Base-by-base conservation (phyloP, 2,113 vertebrate genomes). In the Malurus melanocephalus region DNA sequence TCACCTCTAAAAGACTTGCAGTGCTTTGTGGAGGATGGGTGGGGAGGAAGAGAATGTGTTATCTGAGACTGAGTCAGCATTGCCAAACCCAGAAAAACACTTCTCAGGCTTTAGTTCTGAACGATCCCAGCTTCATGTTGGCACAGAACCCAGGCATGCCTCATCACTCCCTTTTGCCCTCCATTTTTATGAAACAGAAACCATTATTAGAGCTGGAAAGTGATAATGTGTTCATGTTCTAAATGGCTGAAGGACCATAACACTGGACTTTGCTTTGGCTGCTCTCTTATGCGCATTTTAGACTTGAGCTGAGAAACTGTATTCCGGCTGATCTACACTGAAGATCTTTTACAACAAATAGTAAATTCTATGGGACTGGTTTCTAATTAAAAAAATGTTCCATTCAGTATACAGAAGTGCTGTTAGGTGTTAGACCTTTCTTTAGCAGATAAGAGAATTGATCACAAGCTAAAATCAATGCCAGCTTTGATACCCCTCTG, bases 71-170 rank as follows among this genome's bases (percentile, higher is more conserved):
- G 81, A 81, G 51, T 85, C 57, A 87, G 46, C 53, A 26, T 26
- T 90, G 71, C 75, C 71, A 88, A 92, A 84, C n/a, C 40, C 66
- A 75, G 78, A 56, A 71, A 86, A 88, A 57, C n/a, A 56, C 53
- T 81, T 78, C 14, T 43, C 15, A 20, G n/a, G 9, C 75, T 81
- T 89, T 81, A 52, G 22, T 32, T 84, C 45, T 72, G 57, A 84
- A 49, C 0, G 0, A 49, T 67, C 53, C 40, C 53, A n/a, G 4
- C 61, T 67, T 51, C 15, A 3, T n/a, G 30, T 48, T 81, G 74
- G 24, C 53, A 28, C 27, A 60, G n/a, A 19, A 81, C 13, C 21
- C 69, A 56, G 66, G 49, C 49, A 46, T 68, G 71, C 55, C 59
- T 85, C 66, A 60, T 6, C 3, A 32, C 35, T 83, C 24, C 33